These are phyloP conservation scores for Brachionus plicatilis DNA, from an alignment of 1,140 invertebrate species.

Conservation along the genomic window DNA sequence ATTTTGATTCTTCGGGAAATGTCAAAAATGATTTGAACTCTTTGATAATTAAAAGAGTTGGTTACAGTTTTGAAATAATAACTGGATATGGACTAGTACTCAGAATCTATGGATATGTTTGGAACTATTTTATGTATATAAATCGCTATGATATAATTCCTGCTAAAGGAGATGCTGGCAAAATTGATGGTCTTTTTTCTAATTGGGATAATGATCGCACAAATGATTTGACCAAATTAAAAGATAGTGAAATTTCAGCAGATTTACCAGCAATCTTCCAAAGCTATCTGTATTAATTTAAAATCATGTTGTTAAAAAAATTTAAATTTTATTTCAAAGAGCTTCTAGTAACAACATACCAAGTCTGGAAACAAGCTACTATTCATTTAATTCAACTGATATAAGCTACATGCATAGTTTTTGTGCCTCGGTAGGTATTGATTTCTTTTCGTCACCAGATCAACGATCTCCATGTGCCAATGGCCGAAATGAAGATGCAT, in stretches of 20 bases:
- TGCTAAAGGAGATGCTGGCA: background rate
- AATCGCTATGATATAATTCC: constrained; percentile 15
- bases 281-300: background rate
- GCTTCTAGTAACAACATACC: background rate
- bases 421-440: background rate
- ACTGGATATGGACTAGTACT: background rate
- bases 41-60: background rate
- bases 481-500: background rate
- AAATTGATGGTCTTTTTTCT: background rate
- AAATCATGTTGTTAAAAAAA: background rate
- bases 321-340: background rate
- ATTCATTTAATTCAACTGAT: background rate
- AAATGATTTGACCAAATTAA: background rate
- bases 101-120: background rate
- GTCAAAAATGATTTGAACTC: background rate
- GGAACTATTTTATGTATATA: background rate
- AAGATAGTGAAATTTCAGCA: background rate
- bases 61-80: background rate
- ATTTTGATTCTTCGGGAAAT: background rate
- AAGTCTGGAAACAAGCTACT: background rate
- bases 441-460: background rate
- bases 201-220: background rate
- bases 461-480: background rate
- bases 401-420: background rate
- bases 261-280: background rate